Evolutionary conservation across 2,888 invertebrate species (phyloP).

Genomic region (Physocephala rufipes): DNA sequence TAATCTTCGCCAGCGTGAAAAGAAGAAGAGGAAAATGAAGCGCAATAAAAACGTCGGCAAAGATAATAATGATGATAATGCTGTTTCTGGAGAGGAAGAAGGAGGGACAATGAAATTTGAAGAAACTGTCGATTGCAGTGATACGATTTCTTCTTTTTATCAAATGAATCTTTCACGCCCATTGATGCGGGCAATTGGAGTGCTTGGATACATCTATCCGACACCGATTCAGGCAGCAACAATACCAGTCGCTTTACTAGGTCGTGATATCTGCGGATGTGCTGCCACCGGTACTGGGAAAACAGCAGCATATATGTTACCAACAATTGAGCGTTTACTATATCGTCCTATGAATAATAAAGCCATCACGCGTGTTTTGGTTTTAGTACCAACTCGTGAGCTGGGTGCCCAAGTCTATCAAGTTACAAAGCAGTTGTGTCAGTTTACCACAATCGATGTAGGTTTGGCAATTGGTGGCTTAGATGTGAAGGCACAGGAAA

Average conservation of each 20-base stretch:
- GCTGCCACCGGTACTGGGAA: slow-evolving; percentile 98
- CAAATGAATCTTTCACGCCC: slow-evolving; percentile 98
- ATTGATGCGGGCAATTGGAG: slow-evolving; percentile 87
- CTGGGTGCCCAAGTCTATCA: slow-evolving; percentile 97
- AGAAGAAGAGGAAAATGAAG: slow-evolving; percentile 69
- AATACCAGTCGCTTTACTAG: slow-evolving; percentile 91
- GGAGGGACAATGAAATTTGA: slow-evolving; percentile 69
- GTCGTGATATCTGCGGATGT: slow-evolving; percentile 97
- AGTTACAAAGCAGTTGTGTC: slow-evolving; percentile 89
- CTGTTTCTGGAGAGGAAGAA: slow-evolving; percentile 66
- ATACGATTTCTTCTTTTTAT: slow-evolving; percentile 78
- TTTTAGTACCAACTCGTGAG: slow-evolving; percentile 96
- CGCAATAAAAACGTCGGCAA: too few relatives aligned
- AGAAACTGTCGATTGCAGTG: slow-evolving; percentile 72
- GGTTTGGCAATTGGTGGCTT: slow-evolving; percentile 89
- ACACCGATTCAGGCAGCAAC: slow-evolving; percentile 97
- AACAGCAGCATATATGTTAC: slow-evolving; percentile 98
- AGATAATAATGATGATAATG: slow-evolving; percentile 54
- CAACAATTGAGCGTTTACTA: slow-evolving; percentile 91
- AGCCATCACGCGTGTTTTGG: slow-evolving; percentile 83
- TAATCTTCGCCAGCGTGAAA: slow-evolving; percentile 74
- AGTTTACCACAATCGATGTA: slow-evolving; percentile 83
- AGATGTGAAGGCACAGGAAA: slow-evolving; percentile 84
- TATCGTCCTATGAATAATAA: slow-evolving; percentile 80
- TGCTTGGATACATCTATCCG: slow-evolving; percentile 90